Base-by-base conservation (phyloP, 2,888 invertebrate species). In the Agrotis puta region DNA sequence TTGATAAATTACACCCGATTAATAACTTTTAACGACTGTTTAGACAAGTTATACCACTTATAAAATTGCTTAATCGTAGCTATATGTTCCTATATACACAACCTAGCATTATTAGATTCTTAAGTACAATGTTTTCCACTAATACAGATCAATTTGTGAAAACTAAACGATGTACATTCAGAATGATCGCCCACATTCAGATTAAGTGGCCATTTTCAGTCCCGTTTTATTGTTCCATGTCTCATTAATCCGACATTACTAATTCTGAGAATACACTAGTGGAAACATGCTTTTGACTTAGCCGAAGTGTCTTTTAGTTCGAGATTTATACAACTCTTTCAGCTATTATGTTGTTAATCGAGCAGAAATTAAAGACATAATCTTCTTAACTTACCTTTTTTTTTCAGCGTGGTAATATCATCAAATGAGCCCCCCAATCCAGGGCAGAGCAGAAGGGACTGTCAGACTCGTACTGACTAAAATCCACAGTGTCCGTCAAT, bases 191-290 rank as follows among this genome's bases (percentile, higher is more conserved):
- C 69, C 73, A 75, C 85, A 83, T 83, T 81, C 71, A 72, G 69
- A 85, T 83, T 84, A 81, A 85, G 79, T 67, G 74, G 67, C 74
- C 66, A 77, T 77, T 84, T 85, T 83, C 79, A 79, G 79, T 65
- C 70, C 45, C 66, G 70, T 84, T 84, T 84, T 79, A 85, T 82
- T 79, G 82, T 74, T 70, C 51, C 59, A 56, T 72, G 67, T 77
- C 69, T 76, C 84, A 84, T 85, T 81, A 79, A 73, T 70, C 61
- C 59, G 58, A 74, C 84, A 72, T 75, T 72, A 84, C 72, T 64
- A 81, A 74, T 84, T 77, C 79, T 62, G 51, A 75, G 66, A 81
- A 85, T 58, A 69, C 57, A 54, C 74, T 71, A 57, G 50, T 73
- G 64, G 48, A n/a, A 62, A 72, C 63, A 68, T 56, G 43, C 27